These are phyloP conservation scores for Dicyrtoma fusca DNA, from an alignment of 2,888 invertebrate genomes.

Conservation along the genomic window DNA sequence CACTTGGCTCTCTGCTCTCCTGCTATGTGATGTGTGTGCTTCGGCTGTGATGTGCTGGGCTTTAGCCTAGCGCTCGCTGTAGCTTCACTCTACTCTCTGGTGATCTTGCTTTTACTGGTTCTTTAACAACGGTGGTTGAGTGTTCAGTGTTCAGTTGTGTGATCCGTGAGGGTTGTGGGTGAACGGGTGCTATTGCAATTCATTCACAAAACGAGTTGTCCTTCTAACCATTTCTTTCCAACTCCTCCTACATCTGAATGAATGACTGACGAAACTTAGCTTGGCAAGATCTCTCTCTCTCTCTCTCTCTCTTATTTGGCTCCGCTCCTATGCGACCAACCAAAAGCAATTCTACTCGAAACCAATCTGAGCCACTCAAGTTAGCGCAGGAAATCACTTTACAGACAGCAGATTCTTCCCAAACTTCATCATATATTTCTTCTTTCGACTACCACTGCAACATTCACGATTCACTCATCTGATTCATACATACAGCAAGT, in stretches of 20 bases:
- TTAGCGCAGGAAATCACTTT: slow-evolving; percentile 22
- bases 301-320: slow-evolving; percentile 28
- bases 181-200: slow-evolving; percentile 39
- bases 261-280: slow-evolving; percentile 26
- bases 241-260: slow-evolving; percentile 57
- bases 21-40: neutral
- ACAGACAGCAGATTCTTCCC: slow-evolving; percentile 20
- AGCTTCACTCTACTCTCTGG: too few relatives aligned
- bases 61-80: too few relatives aligned
- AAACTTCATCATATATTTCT: slow-evolving; percentile 11
- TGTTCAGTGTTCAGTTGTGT: neutral
- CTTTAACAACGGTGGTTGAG: too few relatives aligned
- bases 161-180: slow-evolving; percentile 24
- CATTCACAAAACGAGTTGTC: slow-evolving; percentile 54
- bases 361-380: slow-evolving; percentile 7
- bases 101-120: too few relatives aligned
- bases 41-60: too few relatives aligned
- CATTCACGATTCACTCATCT: neutral
- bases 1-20: neutral
- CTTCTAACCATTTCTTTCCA: slow-evolving; percentile 57
- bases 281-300: slow-evolving; percentile 34
- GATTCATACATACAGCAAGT: neutral
- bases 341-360: too few relatives aligned
- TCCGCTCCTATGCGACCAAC: neutral
- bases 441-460: neutral